phyloP scores from a whole-genome alignment of 2,113 vertebrate species.

The Enhydra lutris region DNA sequence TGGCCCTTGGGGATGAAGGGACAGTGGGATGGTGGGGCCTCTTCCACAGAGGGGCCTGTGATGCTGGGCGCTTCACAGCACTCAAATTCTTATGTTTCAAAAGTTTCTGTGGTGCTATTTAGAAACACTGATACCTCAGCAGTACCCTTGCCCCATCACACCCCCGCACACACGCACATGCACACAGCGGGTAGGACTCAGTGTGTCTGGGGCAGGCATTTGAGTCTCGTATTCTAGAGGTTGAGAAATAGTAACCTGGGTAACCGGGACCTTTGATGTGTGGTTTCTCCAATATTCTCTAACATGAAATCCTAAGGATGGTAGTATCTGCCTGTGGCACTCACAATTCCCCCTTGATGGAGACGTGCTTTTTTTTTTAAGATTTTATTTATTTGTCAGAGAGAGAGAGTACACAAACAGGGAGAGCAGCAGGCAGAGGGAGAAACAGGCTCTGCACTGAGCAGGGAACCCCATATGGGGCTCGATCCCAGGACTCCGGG shows the following conservation, averaged over 20 bases:
- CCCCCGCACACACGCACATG: accelerated
- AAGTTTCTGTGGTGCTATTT: not conserved
- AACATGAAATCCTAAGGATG: not conserved
- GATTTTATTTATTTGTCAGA: not conserved
- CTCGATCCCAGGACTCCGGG: not conserved
- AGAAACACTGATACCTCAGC: not conserved
- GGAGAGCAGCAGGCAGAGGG: not conserved
- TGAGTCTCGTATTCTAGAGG: not conserved
- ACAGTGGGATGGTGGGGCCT: not conserved
- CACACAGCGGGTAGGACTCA: not conserved
- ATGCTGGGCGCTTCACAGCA: accelerated
- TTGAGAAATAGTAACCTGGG: not conserved
- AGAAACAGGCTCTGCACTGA: not conserved
- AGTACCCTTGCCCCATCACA: not conserved
- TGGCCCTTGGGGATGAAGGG: not conserved
- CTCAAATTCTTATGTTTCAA: not conserved
- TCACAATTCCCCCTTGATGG: not conserved
- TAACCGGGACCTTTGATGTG: not conserved
- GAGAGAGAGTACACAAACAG: too few species aligned
- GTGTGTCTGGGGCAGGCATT: not conserved
- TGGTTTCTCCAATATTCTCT: not conserved
- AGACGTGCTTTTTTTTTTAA: not conserved
- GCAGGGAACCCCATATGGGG: not conserved
- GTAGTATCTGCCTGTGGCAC: not conserved
- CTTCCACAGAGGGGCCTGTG: not conserved